Evolutionary conservation across 1,140 invertebrate species (phyloP), one percentile per base, ranked within the genome.

Genomic region (Drosophila trapezifrons): DNA sequence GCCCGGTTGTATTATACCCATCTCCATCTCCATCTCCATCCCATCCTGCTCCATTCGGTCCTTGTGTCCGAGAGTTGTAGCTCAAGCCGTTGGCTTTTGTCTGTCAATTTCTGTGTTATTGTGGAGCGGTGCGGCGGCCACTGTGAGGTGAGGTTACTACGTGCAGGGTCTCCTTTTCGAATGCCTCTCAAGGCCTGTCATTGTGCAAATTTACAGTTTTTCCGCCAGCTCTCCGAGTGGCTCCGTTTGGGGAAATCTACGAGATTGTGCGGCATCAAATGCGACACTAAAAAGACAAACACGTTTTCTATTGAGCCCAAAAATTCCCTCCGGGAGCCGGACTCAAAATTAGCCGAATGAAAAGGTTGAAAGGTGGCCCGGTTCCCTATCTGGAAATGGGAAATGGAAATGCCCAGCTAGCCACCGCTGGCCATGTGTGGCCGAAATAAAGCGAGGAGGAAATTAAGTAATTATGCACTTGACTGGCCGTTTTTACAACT

Each of bases 401-500:
- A 52, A 52, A 52, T 52, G 49, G 46, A 49, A 49, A 29, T 49
- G 46, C 25, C 1, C 32, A 46, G n/a, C 38, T 4, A 70, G 52
- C 37, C 37, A 59, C 55, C 17, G 42, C 25, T 60, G 80, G 35
- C 45, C 75, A 62, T 71, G 74, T 76, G 74, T 51, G 63, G 56
- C 46, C 46, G 55, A 47, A 59, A 65, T 64, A 57, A 78, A 55
- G 46, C 56, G 35, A 35, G 59, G 42, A 69, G 76, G 59, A 80
- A 87, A 87, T 87, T 87, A 87, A 89, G 84, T 89, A 89, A 87
- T 87, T 87, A 87, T 87, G 84, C 84, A 87, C 80, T 87, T 87
- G 84, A 87, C 84, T 87, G 86, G 84, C 55, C 66, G 51, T 69
- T 86, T 86, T 72, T 86, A 67, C 65, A 70, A 67, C 66, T 56